Evolutionary conservation across 2,888 invertebrate genomes (phyloP).

Genomic region (Hypena proboscidalis): DNA sequence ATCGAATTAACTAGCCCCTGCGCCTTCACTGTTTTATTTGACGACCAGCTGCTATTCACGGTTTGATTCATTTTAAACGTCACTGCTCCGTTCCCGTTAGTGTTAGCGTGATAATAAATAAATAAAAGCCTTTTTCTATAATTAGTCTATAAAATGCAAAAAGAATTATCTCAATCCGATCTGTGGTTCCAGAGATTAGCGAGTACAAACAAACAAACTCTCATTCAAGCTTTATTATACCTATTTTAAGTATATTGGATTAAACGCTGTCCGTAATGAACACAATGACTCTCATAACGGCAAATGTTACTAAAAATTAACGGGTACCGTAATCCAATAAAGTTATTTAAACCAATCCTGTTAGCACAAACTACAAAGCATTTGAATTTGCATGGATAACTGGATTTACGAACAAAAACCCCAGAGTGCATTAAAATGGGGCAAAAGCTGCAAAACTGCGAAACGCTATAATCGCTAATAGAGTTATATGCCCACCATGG

Average conservation of each 20-base stretch:
- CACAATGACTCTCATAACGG: constrained; percentile 10
- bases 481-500: constrained; percentile 55
- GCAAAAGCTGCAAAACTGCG: constrained; percentile 46
- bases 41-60: too few relatives aligned
- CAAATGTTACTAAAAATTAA: constrained; percentile 23
- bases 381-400: constrained; percentile 40
- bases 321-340: constrained; percentile 18
- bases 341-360: constrained; percentile 20
- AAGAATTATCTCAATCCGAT: too few relatives aligned
- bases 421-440: constrained; percentile 49
- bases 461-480: constrained; percentile 64
- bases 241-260: too few relatives aligned
- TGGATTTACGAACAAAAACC: constrained; percentile 49
- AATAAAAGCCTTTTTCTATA: too few relatives aligned
- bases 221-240: too few relatives aligned
- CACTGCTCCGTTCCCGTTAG: too few relatives aligned
- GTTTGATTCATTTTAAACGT: too few relatives aligned
- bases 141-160: too few relatives aligned
- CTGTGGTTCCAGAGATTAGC: too few relatives aligned
- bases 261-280: constrained; percentile 16
- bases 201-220: too few relatives aligned
- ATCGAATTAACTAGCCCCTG: constrained; percentile 19
- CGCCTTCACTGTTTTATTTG: constrained; percentile 14
- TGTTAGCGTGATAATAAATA: too few relatives aligned
- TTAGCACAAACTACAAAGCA: constrained; percentile 25